Evolutionary conservation across 2,113 vertebrate species (phyloP).

Genomic region (Leptodactylus fuscus): DNA sequence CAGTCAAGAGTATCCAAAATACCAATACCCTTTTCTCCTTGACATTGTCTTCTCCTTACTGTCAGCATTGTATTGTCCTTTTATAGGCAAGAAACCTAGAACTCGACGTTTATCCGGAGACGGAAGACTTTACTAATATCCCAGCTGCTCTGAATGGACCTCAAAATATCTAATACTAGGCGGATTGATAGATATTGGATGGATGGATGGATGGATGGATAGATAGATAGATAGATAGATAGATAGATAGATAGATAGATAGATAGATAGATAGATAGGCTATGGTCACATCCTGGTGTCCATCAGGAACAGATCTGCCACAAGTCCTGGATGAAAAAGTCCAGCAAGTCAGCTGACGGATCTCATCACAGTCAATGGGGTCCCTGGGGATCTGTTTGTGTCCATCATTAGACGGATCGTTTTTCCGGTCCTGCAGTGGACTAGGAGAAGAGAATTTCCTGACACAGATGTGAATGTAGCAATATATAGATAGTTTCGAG

Average conservation of each 20-base stretch:
- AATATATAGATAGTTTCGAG: no score
- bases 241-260: not conserved
- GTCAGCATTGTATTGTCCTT: constrained; percentile 96
- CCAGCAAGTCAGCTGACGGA: no score
- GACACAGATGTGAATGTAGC: no score
- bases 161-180: not conserved
- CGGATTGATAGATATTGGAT: not conserved
- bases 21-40: constrained; percentile 99
- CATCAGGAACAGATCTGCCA: no score
- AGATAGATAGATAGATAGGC: not conserved
- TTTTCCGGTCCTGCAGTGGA: no score
- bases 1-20: constrained; percentile 97
- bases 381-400: no score
- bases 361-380: no score
- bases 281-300: no score
- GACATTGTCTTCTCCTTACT: constrained; percentile 88
- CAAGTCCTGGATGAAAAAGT: no score
- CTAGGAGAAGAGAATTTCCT: no score
- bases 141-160: not conserved
- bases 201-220: not conserved
- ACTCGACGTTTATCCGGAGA: not conserved
- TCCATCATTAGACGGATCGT: no score
- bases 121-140: not conserved
- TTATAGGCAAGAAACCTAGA: constrained; percentile 88
- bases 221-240: not conserved